These are phyloP conservation scores for Drosophila affinis DNA, from an alignment of 2,888 invertebrate species.

Conservation along the genomic window DNA sequence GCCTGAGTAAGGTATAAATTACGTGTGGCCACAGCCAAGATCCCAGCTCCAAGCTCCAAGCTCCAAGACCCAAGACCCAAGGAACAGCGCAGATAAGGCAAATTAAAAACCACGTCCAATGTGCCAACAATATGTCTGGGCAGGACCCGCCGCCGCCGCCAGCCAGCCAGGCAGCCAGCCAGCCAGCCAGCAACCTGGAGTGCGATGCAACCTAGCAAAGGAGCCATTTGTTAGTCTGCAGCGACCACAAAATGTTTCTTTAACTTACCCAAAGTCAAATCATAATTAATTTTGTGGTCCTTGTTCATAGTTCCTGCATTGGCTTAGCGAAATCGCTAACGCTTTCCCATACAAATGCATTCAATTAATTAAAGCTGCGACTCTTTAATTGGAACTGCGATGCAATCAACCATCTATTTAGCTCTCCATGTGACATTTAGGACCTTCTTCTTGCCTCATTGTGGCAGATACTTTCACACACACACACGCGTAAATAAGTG, in stretches of 20 bases:
- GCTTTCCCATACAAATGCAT: constrained; percentile 34
- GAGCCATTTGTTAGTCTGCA: constrained; percentile 57
- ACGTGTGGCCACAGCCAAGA: constrained; percentile 31
- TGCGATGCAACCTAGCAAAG: constrained; percentile 15
- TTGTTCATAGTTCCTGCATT: constrained; percentile 3
- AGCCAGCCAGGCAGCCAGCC: background rate
- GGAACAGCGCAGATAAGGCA: constrained; percentile 49
- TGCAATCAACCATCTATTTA: background rate
- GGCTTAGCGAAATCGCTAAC: constrained; percentile 3
- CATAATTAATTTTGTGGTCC: constrained; percentile 56
- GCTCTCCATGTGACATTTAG: constrained; percentile 1
- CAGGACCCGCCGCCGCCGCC: background rate
- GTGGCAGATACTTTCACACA: constrained; percentile 18
- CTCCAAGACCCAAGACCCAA: background rate
- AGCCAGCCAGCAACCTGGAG: constrained; percentile 19
- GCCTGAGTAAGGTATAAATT: constrained; percentile 48
- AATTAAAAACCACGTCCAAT: constrained; percentile 60
- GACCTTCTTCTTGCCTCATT: background rate
- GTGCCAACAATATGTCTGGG: constrained; percentile 50
- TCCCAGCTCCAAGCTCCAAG: constrained; percentile 5
- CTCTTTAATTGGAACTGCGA: constrained; percentile 28
- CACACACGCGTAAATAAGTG: background rate
- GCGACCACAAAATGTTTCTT: constrained; percentile 42
- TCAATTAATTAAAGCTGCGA: constrained; percentile 35
- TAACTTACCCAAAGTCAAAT: constrained; percentile 56